Conservation (phyloP, 2,888 invertebrate species). For the Monochamus alternatus region DNA sequence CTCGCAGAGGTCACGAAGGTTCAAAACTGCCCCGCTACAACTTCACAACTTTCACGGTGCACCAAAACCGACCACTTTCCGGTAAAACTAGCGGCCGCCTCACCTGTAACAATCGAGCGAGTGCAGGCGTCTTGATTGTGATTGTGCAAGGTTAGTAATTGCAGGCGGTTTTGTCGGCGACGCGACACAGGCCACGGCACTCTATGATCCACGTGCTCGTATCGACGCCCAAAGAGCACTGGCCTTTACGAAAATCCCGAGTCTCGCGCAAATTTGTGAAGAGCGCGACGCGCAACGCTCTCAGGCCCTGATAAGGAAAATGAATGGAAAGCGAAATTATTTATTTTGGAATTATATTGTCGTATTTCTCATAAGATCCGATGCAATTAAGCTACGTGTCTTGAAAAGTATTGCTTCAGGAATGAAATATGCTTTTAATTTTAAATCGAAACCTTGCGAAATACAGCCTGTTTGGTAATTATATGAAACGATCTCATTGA, state of each 20-base stretch:
- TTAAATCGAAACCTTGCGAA: no score
- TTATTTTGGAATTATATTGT: not conserved
- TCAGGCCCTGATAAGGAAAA: constrained; percentile 29
- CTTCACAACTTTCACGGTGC: constrained; percentile 18
- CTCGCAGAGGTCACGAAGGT: constrained; percentile 35
- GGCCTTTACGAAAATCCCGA: constrained; percentile 36
- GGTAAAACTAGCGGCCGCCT: not conserved
- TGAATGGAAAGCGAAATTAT: not conserved
- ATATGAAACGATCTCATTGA: no score
- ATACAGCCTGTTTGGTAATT: no score
- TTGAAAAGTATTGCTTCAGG: no score
- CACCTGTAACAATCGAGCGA: constrained; percentile 7
- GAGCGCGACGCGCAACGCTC: constrained; percentile 12
- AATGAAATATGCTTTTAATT: no score
- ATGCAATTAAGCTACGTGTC: no score
- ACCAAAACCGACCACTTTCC: constrained; percentile 1
- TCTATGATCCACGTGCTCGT: constrained; percentile 32
- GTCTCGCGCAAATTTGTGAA: constrained; percentile 33
- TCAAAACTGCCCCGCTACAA: constrained; percentile 22
- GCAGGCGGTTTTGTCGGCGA: constrained; percentile 13
- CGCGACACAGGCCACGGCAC: constrained; percentile 27
- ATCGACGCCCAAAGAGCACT: constrained; percentile 37
- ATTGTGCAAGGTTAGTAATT: constrained; percentile 34
- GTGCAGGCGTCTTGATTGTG: constrained; percentile 26
- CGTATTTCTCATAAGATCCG: no score